phyloP scores from a whole-genome alignment of 1,140 invertebrate species.

The Ceratosolen solmsi region DNA sequence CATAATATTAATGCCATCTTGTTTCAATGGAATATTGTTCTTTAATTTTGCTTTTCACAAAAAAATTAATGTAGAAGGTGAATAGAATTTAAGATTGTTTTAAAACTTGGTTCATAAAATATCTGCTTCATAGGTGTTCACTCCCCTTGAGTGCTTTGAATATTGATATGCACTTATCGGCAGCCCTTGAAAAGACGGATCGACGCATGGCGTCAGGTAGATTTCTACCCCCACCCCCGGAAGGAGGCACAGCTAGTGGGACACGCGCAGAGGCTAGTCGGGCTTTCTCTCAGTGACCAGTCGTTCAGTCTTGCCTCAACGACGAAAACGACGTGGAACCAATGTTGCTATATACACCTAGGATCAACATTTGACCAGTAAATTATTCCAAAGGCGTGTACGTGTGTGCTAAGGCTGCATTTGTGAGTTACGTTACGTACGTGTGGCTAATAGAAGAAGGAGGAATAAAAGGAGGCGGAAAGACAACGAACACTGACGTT shows the following conservation, averaged over 20 bases:
- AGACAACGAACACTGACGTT: not conserved
- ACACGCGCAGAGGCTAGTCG: not conserved
- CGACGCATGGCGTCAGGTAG: not conserved
- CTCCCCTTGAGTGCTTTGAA: too few relatives aligned
- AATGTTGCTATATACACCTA: not conserved
- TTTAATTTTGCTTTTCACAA: too few relatives aligned
- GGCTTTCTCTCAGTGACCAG: not conserved
- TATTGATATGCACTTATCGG: not conserved
- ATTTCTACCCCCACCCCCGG: not conserved
- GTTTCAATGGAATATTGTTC: too few relatives aligned
- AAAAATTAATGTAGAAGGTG: too few relatives aligned
- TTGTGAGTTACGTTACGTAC: not conserved
- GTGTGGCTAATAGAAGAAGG: not conserved
- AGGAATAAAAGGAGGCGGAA: not conserved
- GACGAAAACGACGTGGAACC: not conserved
- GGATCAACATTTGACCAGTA: not conserved
- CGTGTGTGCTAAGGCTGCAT: not conserved
- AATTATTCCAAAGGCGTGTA: slow-evolving; percentile 18
- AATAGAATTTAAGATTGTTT: too few relatives aligned
- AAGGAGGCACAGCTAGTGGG: not conserved
- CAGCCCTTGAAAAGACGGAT: not conserved
- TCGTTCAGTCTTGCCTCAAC: slow-evolving; percentile 23
- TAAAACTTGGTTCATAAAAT: too few relatives aligned
- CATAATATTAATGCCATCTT: too few relatives aligned
- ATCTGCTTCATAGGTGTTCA: too few relatives aligned